Conservation (phyloP, 2,797 vertebrate genomes). For the Eremophila alpestris region DNA sequence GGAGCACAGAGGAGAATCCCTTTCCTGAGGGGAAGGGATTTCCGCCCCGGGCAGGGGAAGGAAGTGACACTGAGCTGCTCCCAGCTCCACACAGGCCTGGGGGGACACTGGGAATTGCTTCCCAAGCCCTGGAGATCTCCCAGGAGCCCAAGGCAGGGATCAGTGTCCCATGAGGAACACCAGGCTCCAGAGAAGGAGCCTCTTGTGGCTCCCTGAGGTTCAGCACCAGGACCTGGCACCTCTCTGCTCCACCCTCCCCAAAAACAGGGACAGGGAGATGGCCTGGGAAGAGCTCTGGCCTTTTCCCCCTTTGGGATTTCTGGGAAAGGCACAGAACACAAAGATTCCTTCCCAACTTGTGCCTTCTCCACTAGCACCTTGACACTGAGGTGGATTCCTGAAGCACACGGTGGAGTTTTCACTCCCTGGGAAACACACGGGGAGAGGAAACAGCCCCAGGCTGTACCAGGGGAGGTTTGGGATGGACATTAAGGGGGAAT, state of each 20-base stretch:
- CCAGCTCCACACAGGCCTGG: neutral
- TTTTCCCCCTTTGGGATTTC: too few species aligned
- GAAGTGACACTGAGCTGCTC: neutral
- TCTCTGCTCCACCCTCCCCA: neutral
- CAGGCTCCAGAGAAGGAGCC: neutral
- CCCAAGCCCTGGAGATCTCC: neutral
- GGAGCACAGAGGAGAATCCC: neutral
- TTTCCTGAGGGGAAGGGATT: conserved; percentile 3
- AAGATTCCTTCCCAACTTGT: accelerated
- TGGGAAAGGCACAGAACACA: accelerated
- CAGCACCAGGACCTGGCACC: accelerated
- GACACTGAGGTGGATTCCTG: neutral
- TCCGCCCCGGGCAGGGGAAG: neutral
- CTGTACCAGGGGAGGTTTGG: neutral
- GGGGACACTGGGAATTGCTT: neutral
- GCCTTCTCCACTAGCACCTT: accelerated
- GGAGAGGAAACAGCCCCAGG: neutral
- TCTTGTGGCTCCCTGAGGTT: accelerated
- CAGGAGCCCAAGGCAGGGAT: accelerated
- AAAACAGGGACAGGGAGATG: accelerated
- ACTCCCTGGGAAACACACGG: too few species aligned
- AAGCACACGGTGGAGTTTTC: accelerated
- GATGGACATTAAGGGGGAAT: neutral
- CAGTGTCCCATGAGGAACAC: accelerated
- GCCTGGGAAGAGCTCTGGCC: accelerated